phyloP scores from a whole-genome alignment of 2,113 vertebrate species.

The Rhinichthys klamathensis region DNA sequence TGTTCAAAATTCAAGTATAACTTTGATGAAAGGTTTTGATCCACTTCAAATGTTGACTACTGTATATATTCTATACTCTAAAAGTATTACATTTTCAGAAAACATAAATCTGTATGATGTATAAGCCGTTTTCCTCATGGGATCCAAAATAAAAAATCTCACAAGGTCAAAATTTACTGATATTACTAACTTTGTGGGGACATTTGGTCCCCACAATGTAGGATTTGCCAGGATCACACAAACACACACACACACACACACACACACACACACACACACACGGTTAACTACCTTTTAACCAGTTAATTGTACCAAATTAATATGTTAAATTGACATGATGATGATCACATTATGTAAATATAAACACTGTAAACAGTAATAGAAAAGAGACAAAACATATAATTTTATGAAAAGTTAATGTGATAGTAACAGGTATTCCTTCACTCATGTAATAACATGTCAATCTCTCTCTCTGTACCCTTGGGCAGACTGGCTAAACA shows the following conservation, averaged over 20 bases:
- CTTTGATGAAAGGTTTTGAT: too few species aligned
- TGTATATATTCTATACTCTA: too few species aligned
- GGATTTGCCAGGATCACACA: not conserved
- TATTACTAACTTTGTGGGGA: too few species aligned
- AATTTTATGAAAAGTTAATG: not conserved
- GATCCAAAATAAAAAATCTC: too few species aligned
- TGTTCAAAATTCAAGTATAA: too few species aligned
- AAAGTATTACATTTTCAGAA: too few species aligned
- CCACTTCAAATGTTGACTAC: too few species aligned
- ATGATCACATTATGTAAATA: not conserved
- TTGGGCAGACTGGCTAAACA: slow-evolving; percentile 64
- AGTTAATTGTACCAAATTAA: not conserved
- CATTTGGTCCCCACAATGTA: too few species aligned
- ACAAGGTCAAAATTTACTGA: too few species aligned
- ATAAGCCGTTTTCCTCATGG: too few species aligned
- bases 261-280: not conserved
- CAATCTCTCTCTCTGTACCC: slow-evolving; percentile 48
- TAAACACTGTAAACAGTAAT: not conserved
- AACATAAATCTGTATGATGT: too few species aligned
- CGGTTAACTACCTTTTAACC: not conserved
- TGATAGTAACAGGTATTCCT: not conserved
- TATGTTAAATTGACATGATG: not conserved
- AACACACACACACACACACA: slow-evolving; percentile 8
- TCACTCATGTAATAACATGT: slow-evolving; percentile 56
- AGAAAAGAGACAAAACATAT: not conserved